These are phyloP conservation scores for Callosobruchus maculatus DNA, from an alignment of 2,888 invertebrate species.

Conservation along the genomic window DNA sequence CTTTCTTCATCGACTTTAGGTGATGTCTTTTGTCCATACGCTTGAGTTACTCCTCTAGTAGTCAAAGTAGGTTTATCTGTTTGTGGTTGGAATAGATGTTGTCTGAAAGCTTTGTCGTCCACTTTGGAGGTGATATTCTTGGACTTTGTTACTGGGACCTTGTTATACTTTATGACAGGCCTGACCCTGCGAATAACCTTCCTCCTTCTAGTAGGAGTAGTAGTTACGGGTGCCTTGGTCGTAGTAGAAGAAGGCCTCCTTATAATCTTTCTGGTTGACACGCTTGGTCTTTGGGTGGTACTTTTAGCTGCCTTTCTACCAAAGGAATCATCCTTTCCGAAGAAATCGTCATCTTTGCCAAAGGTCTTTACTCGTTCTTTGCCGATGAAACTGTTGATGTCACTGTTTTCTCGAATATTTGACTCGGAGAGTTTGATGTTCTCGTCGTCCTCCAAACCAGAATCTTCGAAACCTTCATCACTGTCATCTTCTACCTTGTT, in stretches of 20 bases:
- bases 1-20: background rate
- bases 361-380: constrained; percentile 13
- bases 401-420: constrained; percentile 46
- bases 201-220: constrained; percentile 22
- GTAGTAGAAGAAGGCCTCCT: constrained; percentile 29
- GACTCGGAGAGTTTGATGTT: constrained; percentile 49
- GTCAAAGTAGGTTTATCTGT: background rate
- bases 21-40: background rate
- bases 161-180: constrained; percentile 22
- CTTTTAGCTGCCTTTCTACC: background rate
- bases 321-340: constrained; percentile 1
- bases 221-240: constrained; percentile 3
- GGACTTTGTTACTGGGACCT: background rate
- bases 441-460: constrained; percentile 40
- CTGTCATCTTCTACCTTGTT: constrained; percentile 17
- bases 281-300: constrained; percentile 31
- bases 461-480: constrained; percentile 26
- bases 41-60: background rate
- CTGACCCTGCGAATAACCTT: constrained; percentile 39
- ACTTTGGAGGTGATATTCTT: background rate
- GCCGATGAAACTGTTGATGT: constrained; percentile 31
- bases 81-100: background rate
- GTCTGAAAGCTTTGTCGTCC: background rate
- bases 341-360: background rate
- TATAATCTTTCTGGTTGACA: constrained; percentile 40